These are phyloP conservation scores for Proctacanthus coquilletti DNA, from an alignment of 1,140 invertebrate genomes.

Conservation along the genomic window DNA sequence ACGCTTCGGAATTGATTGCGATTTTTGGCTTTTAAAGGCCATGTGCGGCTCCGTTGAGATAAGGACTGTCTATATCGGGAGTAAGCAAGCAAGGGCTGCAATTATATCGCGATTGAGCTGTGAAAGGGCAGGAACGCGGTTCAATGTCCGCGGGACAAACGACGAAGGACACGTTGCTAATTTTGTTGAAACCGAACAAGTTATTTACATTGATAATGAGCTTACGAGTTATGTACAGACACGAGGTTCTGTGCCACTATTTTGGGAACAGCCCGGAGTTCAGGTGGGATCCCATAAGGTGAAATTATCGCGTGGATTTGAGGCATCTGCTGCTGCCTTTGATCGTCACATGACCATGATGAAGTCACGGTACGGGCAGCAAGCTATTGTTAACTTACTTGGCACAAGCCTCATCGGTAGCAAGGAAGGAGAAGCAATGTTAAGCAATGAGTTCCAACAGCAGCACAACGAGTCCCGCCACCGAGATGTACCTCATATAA, in stretches of 20 bases:
- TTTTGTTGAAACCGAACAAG: conserved; percentile 99
- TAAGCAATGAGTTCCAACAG: conserved; percentile 86
- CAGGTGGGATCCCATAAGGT: conserved; percentile 99
- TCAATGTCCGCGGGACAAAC: conserved; percentile 96
- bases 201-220: conserved; percentile 80
- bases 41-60: conserved; percentile 96
- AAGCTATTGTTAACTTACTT: conserved; percentile 84
- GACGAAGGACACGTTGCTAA: conserved; percentile 99
- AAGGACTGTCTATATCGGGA: conserved; percentile 86
- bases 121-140: conserved; percentile 89
- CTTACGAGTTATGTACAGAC: conserved; percentile 74
- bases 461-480: conserved; percentile 70
- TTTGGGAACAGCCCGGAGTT: conserved; percentile 99
- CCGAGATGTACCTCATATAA: conserved; percentile 59
- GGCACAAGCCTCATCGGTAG: conserved; percentile 74
- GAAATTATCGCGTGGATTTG: conserved; percentile 86
- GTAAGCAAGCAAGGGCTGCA: conserved; percentile 80
- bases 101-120: conserved; percentile 91
- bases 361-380: conserved; percentile 79
- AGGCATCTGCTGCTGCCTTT: conserved; percentile 81
- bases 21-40: conserved; percentile 76
- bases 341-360: conserved; percentile 79
- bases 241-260: conserved; percentile 90
- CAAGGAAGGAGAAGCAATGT: conserved; percentile 92
- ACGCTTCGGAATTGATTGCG: conserved; percentile 74